Evolutionary conservation across 92 coral and sea anemone genomes (phyloP).

Genomic region (Umimayanthus kanabou): DNA sequence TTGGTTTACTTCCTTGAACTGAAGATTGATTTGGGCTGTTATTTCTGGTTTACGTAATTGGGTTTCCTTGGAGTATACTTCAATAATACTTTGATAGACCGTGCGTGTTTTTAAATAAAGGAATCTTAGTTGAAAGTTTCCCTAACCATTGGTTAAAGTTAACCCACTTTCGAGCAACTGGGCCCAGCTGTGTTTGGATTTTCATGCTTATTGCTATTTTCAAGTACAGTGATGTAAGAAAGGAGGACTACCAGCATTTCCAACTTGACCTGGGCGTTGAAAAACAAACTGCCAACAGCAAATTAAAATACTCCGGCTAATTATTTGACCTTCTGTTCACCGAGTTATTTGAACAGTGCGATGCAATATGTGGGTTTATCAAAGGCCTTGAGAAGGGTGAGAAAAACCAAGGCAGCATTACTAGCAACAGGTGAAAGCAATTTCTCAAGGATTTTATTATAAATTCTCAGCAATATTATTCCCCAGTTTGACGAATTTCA

Average conservation of each 20-base stretch:
- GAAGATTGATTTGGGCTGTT: too few species aligned
- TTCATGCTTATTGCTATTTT: conserved; percentile 35
- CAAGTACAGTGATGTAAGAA: conserved; percentile 58
- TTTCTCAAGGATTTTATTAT: not conserved
- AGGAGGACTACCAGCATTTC: conserved; percentile 41
- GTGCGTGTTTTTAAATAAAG: too few species aligned
- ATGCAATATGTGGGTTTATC: conserved; percentile 35
- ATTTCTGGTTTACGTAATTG: too few species aligned
- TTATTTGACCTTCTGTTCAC: too few species aligned
- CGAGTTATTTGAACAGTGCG: conserved; percentile 30
- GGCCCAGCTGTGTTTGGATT: conserved; percentile 44
- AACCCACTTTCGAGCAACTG: too few species aligned
- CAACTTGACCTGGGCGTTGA: conserved; percentile 40
- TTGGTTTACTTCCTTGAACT: too few species aligned
- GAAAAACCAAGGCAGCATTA: conserved; percentile 37
- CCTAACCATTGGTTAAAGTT: too few species aligned
- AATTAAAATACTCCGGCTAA: too few species aligned
- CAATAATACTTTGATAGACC: too few species aligned
- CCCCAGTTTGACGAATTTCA: conserved; percentile 30
- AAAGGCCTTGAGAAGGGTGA: conserved; percentile 41
- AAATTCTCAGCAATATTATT: not conserved
- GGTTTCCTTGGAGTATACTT: too few species aligned
- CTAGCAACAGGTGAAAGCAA: conserved; percentile 10
- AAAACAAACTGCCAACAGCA: not conserved
- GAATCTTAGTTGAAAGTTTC: too few species aligned